phyloP scores from a whole-genome alignment of 1,140 invertebrate genomes.

The Saccostrea echinata region DNA sequence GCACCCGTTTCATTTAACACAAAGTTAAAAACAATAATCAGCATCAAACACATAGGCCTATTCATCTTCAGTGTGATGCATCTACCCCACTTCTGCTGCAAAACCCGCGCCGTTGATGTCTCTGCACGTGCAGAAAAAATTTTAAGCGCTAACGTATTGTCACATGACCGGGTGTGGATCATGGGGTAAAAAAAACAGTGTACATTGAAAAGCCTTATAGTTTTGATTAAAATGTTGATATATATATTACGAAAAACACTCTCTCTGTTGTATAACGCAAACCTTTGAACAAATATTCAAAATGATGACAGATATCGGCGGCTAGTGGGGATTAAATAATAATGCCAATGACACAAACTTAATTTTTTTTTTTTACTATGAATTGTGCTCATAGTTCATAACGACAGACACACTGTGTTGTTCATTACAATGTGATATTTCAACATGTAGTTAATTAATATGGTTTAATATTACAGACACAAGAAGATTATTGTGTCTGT shows the following conservation, averaged over 20 bases:
- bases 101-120: neutral
- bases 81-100: constrained; percentile 14
- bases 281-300: constrained; percentile 35
- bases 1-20: constrained; percentile 39
- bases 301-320: constrained; percentile 44
- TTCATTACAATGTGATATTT: constrained; percentile 36
- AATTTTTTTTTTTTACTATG: constrained; percentile 24
- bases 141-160: neutral
- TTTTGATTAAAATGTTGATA: constrained; percentile 44
- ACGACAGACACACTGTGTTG: constrained; percentile 39
- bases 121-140: constrained; percentile 23
- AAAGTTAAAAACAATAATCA: constrained; percentile 40
- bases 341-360: constrained; percentile 41
- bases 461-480: constrained; percentile 36
- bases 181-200: constrained; percentile 18
- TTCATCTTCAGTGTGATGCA: constrained; percentile 22
- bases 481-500: constrained; percentile 10
- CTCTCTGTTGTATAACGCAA: constrained; percentile 33
- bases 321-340: constrained; percentile 39
- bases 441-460: neutral
- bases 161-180: constrained; percentile 34
- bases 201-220: constrained; percentile 26
- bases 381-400: constrained; percentile 31
- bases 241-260: constrained; percentile 10
- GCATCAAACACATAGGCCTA: constrained; percentile 1